These are phyloP conservation scores for Dreissena rostriformis DNA, from an alignment of 1,140 invertebrate genomes.

Conservation along the genomic window DNA sequence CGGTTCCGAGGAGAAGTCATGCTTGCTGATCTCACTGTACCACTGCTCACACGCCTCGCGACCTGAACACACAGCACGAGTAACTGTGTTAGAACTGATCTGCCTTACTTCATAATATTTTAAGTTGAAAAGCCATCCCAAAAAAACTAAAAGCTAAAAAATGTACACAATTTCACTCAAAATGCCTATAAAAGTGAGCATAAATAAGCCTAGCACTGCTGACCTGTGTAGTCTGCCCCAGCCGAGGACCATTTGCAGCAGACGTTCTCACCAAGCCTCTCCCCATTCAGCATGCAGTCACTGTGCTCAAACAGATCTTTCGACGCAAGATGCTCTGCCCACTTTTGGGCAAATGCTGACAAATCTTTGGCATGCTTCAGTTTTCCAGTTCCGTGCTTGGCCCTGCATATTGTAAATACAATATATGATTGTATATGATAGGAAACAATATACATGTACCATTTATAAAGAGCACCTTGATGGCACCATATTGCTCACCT, in stretches of 20 bases:
- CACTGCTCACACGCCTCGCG: conserved; percentile 92
- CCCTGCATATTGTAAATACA: conserved; percentile 77
- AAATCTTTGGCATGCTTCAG: conserved; percentile 72
- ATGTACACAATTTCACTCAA: too few species aligned
- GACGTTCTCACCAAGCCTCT: conserved; percentile 78
- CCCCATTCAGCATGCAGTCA: conserved; percentile 82
- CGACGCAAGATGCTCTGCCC: conserved; percentile 92
- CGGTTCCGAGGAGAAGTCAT: conserved; percentile 89
- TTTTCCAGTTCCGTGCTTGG: conserved; percentile 85
- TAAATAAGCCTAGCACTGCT: not conserved
- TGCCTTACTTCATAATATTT: too few species aligned
- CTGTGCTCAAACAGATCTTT: conserved; percentile 89
- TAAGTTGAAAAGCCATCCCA: too few species aligned
- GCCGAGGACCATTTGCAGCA: conserved; percentile 74
- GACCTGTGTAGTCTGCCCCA: conserved; percentile 73
- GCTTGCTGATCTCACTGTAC: conserved; percentile 91
- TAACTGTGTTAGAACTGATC: too few species aligned
- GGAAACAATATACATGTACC: not conserved
- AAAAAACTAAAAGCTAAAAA: too few species aligned
- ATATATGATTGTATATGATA: not conserved
- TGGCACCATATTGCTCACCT: too few species aligned
- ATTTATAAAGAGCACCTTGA: too few species aligned
- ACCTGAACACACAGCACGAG: conserved; percentile 81
- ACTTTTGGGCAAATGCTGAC: conserved; percentile 84
- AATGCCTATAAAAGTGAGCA: too few species aligned